Evolutionary conservation across 2,888 invertebrate genomes (phyloP).

Genomic region (Eristalis intricaria): DNA sequence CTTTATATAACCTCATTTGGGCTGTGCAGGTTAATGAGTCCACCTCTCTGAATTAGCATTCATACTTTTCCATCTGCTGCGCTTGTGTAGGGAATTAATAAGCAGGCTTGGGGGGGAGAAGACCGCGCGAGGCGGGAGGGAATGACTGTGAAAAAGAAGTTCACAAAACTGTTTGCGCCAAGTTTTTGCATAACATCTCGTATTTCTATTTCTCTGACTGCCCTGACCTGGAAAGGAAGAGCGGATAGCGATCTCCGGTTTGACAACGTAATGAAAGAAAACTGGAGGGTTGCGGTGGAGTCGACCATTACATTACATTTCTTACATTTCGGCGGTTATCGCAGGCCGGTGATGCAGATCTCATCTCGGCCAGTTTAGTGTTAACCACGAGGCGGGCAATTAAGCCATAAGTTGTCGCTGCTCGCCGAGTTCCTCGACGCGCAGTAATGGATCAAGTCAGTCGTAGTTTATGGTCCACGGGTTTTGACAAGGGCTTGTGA

Average conservation of each 20-base stretch:
- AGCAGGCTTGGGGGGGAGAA: not conserved
- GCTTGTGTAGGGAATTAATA: conserved; percentile 16
- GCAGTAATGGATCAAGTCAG: no score
- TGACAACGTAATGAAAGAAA: not conserved
- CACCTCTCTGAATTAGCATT: conserved; percentile 41
- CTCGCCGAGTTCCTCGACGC: no score
- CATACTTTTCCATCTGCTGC: conserved; percentile 21
- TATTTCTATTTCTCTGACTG: not conserved
- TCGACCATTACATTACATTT: not conserved
- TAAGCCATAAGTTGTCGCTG: not conserved
- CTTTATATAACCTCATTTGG: conserved; percentile 59
- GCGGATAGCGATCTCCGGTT: not conserved
- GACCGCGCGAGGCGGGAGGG: no score
- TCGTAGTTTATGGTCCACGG: no score
- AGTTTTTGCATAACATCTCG: not conserved
- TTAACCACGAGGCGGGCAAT: not conserved
- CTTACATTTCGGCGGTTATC: no score
- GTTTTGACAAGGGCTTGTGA: no score
- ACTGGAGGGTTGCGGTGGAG: not conserved
- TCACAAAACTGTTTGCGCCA: not conserved
- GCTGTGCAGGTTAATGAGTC: conserved; percentile 48
- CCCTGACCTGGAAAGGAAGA: not conserved
- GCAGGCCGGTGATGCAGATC: no score
- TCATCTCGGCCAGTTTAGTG: not conserved
- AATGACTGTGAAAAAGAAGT: not conserved